These are phyloP conservation scores for Caenorhabditis becei DNA, from an alignment of 2,888 invertebrate species.

Conservation along the genomic window DNA sequence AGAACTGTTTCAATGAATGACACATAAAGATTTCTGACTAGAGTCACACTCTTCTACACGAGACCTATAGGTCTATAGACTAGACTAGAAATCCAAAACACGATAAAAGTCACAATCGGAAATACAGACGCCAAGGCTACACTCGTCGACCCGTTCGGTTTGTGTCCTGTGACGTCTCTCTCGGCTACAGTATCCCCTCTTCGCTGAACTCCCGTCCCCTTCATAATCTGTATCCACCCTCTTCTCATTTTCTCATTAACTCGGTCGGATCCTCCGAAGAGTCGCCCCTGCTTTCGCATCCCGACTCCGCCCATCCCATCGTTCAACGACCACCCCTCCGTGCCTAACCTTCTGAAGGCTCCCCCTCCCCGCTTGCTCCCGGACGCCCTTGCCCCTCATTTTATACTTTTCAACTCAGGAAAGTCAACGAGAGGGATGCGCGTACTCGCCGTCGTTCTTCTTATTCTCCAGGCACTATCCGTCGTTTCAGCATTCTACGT, in stretches of 20 bases:
- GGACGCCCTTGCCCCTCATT: conserved; percentile 24
- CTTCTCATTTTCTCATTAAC: neutral
- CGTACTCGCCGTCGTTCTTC: conserved; percentile 42
- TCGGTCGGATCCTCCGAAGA: neutral
- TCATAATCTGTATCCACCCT: neutral
- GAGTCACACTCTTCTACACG: too few species aligned
- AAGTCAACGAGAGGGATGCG: conserved; percentile 26
- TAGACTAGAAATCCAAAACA: too few species aligned
- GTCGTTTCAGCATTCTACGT: conserved; percentile 47
- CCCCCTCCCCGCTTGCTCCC: neutral
- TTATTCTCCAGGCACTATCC: conserved; percentile 41
- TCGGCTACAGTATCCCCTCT: neutral
- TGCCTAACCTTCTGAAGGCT: conserved; percentile 15
- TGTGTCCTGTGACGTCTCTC: neutral
- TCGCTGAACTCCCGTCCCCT: neutral
- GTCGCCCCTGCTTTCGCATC: conserved; percentile 4
- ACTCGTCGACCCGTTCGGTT: neutral
- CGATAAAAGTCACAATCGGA: too few species aligned
- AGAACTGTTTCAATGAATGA: too few species aligned
- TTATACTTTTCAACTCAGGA: conserved; percentile 42
- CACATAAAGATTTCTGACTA: too few species aligned
- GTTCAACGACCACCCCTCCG: conserved; percentile 50
- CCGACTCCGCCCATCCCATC: conserved; percentile 35
- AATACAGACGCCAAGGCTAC: neutral
- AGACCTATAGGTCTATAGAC: too few species aligned